phyloP scores from a whole-genome alignment of 2,797 vertebrate species.

The Threskiornis aethiopicus region DNA sequence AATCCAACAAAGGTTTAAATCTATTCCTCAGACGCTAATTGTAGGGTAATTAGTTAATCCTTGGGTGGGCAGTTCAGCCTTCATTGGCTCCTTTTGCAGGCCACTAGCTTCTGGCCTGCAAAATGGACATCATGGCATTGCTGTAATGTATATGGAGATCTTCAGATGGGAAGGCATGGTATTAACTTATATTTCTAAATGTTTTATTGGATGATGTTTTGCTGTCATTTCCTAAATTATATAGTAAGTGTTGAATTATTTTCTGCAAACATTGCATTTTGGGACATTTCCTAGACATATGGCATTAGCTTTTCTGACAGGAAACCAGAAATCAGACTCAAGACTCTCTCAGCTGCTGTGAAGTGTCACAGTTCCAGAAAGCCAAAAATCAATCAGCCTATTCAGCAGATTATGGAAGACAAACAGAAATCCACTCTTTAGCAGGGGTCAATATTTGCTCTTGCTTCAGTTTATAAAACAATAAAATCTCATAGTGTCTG shows the following conservation, averaged over 20 bases:
- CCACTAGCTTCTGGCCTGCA: background rate
- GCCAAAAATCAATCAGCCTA: background rate
- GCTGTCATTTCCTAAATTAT: background rate
- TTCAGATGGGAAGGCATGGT: background rate
- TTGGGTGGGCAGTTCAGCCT: background rate
- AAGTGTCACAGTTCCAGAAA: background rate
- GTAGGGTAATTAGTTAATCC: background rate
- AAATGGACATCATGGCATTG: background rate
- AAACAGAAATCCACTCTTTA: background rate
- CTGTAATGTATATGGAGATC: background rate
- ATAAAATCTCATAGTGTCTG: background rate
- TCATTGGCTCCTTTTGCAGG: background rate
- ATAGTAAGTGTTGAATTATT: background rate
- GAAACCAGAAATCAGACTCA: background rate
- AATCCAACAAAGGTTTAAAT: background rate
- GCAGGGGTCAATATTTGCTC: background rate
- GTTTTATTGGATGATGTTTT: background rate
- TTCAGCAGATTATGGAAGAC: background rate
- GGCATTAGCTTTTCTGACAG: background rate
- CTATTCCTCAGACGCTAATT: background rate
- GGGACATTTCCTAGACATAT: background rate
- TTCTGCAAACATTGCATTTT: background rate
- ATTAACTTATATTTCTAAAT: background rate
- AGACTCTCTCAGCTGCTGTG: background rate
- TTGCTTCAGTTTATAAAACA: background rate